A percentile compares a stretch with the other conserved stretches of the same genome.
phyloP scores from a whole-genome alignment of 2,797 vertebrate species.

The Sarcoramphus papa region DNA sequence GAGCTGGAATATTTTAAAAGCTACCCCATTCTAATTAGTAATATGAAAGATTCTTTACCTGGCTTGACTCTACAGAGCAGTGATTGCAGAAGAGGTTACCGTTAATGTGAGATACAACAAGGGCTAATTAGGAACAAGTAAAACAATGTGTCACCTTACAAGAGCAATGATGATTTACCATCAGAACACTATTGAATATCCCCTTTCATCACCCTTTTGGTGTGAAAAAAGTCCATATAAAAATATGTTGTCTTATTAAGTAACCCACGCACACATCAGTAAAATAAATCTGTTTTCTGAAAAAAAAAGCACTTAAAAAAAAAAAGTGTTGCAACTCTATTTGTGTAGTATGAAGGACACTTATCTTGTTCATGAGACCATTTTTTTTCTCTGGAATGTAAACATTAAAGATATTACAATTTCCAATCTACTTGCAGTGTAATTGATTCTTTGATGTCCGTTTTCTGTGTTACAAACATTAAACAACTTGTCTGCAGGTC shows the following conservation, averaged over 20 bases:
- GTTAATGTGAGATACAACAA: neutral
- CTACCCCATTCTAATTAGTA: slow-evolving; percentile 4
- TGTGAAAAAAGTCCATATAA: neutral
- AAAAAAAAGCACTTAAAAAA: neutral
- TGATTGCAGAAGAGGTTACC: neutral
- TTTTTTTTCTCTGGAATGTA: neutral
- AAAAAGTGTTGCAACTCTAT: neutral
- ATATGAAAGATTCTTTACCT: neutral
- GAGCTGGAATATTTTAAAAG: neutral
- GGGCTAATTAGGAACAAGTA: neutral
- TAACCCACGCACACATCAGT: fast-evolving
- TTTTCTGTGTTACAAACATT: slow-evolving; percentile 21
- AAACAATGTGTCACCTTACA: slow-evolving; percentile 1
- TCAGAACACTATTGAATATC: neutral
- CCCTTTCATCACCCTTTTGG: neutral
- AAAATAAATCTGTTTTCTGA: neutral
- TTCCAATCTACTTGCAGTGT: slow-evolving; percentile 11
- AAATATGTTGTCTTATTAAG: neutral
- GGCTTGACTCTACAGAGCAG: neutral
- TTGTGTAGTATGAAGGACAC: neutral
- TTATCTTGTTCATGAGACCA: neutral
- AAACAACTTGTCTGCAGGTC: slow-evolving; percentile 36
- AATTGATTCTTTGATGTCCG: slow-evolving; percentile 42
- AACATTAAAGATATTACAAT: slow-evolving; percentile 22
- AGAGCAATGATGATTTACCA: neutral